Percentiles rank a stretch among this genome's conserved stretches.
Conservation (phyloP, 1,140 invertebrate genomes). For the Drosophila trapezifrons region DNA sequence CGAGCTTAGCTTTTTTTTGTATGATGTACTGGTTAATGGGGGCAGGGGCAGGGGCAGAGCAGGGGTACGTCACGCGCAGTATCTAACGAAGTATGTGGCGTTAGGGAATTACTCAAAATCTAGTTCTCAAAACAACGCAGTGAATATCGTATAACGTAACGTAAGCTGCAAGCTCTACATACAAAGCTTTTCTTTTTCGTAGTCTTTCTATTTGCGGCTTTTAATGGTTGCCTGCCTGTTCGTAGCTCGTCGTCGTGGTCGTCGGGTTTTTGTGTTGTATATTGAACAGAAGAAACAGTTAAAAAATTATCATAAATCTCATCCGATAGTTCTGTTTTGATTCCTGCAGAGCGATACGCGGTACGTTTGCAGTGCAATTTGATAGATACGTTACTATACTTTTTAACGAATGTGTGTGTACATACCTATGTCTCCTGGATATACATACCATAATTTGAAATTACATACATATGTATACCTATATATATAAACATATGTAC, state of each 20-base stretch:
- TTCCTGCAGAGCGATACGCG: slow-evolving; percentile 19
- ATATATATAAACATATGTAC: slow-evolving; percentile 1
- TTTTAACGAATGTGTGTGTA: slow-evolving; percentile 1
- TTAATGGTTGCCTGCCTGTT: slow-evolving; percentile 36
- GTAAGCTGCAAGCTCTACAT: slow-evolving; percentile 2
- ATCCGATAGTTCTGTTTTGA: slow-evolving; percentile 49
- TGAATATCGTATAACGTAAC: slow-evolving; percentile 12
- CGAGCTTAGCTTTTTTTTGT: background rate
- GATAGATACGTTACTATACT: background rate
- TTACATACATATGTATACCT: slow-evolving; percentile 8
- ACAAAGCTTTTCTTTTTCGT: slow-evolving; percentile 30
- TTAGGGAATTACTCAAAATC: slow-evolving; percentile 16
- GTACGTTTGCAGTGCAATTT: slow-evolving; percentile 5
- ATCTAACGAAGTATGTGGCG: background rate
- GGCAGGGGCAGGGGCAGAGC: too few species aligned
- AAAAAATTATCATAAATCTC: slow-evolving; percentile 47
- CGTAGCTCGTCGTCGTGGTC: slow-evolving; percentile 15
- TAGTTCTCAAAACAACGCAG: slow-evolving; percentile 6
- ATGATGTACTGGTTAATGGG: background rate
- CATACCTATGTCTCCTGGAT: slow-evolving; percentile 26
- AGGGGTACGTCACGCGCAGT: slow-evolving; percentile 8
- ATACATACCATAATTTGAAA: slow-evolving; percentile 46
- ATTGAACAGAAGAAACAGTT: slow-evolving; percentile 34
- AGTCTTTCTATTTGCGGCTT: slow-evolving; percentile 61
- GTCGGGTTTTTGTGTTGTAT: slow-evolving; percentile 37